Conservation (phyloP, 1,140 invertebrate genomes). For the Dryas iulia region DNA sequence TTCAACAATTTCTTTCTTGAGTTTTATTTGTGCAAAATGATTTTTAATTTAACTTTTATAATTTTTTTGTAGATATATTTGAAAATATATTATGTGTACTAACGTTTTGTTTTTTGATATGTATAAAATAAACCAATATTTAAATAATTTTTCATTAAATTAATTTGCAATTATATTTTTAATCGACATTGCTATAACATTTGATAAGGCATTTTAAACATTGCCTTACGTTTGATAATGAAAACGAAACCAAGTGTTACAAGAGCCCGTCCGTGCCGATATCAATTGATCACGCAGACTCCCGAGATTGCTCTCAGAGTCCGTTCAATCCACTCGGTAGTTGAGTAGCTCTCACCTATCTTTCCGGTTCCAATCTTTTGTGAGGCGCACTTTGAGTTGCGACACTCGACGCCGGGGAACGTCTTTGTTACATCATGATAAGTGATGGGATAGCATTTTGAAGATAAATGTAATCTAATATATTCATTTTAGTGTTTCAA, state of each 20-base stretch:
- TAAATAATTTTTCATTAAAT: too few species aligned
- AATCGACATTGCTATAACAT: constrained; percentile 23
- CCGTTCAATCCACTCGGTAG: constrained; percentile 57
- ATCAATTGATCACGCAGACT: constrained; percentile 76
- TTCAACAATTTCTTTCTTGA: constrained; percentile 39
- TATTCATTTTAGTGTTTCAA: constrained; percentile 14
- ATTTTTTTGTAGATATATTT: background rate
- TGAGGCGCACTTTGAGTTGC: constrained; percentile 60
- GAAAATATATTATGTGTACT: too few species aligned
- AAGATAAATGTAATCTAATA: constrained; percentile 30
- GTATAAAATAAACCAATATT: background rate
- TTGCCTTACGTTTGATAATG: constrained; percentile 23
- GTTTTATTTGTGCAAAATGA: constrained; percentile 32
- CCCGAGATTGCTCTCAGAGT: constrained; percentile 54
- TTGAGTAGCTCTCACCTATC: constrained; percentile 66
- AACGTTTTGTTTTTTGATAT: too few species aligned
- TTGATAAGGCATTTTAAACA: constrained; percentile 23
- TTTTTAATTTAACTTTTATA: constrained; percentile 27
- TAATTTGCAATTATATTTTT: background rate
- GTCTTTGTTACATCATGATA: constrained; percentile 73
- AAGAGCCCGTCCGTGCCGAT: constrained; percentile 58
- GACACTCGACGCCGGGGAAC: constrained; percentile 60
- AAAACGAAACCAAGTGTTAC: constrained; percentile 44
- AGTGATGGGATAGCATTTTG: constrained; percentile 48
- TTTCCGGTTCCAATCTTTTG: constrained; percentile 77